These are phyloP conservation scores for Amazona ochrocephala DNA, from an alignment of 2,797 vertebrate species.

Conservation along the genomic window DNA sequence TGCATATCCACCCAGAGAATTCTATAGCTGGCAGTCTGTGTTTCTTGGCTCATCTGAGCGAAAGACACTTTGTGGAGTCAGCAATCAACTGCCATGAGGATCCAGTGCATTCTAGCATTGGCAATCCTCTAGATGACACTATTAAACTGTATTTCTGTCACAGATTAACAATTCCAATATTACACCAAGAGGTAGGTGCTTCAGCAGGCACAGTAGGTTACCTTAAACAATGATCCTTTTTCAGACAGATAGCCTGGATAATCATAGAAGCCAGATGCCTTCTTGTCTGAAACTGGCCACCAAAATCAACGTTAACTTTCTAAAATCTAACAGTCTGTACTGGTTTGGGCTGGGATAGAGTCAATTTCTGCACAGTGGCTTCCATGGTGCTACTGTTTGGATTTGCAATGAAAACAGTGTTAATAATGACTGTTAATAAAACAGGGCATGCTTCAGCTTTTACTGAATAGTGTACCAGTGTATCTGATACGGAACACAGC, in stretches of 20 bases:
- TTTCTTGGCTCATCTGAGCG: neutral
- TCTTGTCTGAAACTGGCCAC: neutral
- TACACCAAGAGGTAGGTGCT: neutral
- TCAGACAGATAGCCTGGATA: neutral
- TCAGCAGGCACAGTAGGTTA: neutral
- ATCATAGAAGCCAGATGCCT: neutral
- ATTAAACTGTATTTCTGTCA: neutral
- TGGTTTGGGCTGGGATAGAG: neutral
- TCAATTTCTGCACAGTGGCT: neutral
- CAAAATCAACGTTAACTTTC: neutral
- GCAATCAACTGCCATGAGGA: neutral
- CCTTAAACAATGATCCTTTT: neutral
- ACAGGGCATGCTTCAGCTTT: neutral
- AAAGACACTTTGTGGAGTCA: neutral
- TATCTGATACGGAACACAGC: neutral
- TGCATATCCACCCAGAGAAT: neutral
- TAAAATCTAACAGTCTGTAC: neutral
- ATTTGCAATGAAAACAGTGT: neutral
- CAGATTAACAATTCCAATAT: neutral
- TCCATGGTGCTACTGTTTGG: neutral
- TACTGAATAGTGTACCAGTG: neutral
- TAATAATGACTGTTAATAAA: neutral
- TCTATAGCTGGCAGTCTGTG: neutral
- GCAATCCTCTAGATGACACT: neutral
- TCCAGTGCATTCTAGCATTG: fast-evolving